Percentiles rank a stretch among this genome's conserved stretches.
Evolutionary conservation across 1,140 invertebrate genomes (phyloP).

Genomic region (Lepidostoma basale): DNA sequence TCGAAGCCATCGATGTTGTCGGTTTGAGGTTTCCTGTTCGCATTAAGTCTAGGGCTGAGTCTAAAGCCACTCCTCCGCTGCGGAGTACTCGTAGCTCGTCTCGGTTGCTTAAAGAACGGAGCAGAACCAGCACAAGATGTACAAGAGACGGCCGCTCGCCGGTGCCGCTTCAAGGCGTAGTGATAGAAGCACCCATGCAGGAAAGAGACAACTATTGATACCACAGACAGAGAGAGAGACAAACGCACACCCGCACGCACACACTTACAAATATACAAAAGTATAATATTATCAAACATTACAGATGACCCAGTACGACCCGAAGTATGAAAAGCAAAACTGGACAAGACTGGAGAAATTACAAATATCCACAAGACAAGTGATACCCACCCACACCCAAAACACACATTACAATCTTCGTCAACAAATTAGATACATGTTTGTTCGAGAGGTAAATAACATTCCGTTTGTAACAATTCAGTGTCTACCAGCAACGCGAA

Average conservation of each 20-base stretch:
- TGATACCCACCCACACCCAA: slow-evolving; percentile 13
- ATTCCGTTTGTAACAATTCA: slow-evolving; percentile 6
- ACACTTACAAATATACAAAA: slow-evolving; percentile 29
- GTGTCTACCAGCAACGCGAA: too few relatives aligned
- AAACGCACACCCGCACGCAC: slow-evolving; percentile 30
- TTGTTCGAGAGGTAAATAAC: background rate
- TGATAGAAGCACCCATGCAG: slow-evolving; percentile 44
- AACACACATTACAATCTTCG: slow-evolving; percentile 4
- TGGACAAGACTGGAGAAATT: slow-evolving; percentile 15
- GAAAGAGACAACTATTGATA: slow-evolving; percentile 37
- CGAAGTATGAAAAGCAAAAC: slow-evolving; percentile 17
- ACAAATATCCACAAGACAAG: slow-evolving; percentile 24
- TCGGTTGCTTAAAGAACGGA: too few relatives aligned
- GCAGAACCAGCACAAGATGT: background rate
- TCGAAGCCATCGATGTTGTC: too few relatives aligned
- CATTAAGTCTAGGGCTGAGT: too few relatives aligned
- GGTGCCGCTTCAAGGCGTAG: slow-evolving; percentile 43
- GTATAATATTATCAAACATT: slow-evolving; percentile 14
- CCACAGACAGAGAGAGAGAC: slow-evolving; percentile 35
- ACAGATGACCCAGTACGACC: slow-evolving; percentile 9
- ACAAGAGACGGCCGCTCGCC: slow-evolving; percentile 44
- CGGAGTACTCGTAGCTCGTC: too few relatives aligned
- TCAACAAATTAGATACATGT: slow-evolving; percentile 1
- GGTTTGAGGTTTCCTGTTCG: too few relatives aligned
- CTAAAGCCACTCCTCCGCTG: too few relatives aligned